Conservation (phyloP, 1,140 invertebrate genomes). For the Tetragonula clypearis region DNA sequence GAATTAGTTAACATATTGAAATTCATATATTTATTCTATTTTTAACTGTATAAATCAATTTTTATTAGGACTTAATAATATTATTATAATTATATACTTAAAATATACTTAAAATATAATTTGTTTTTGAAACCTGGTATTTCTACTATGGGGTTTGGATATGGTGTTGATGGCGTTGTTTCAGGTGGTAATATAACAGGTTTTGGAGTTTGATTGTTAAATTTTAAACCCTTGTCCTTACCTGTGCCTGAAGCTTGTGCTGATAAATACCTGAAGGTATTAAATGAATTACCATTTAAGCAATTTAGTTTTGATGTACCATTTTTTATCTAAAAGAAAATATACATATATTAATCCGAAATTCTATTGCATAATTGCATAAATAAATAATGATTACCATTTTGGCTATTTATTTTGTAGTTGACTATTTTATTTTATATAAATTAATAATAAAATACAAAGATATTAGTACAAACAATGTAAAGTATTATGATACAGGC, state of each 20-base stretch:
- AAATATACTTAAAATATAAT: no score
- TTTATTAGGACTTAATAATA: neutral
- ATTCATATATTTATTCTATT: neutral
- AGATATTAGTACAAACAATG: neutral
- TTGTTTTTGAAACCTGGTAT: conserved; percentile 31
- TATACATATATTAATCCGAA: neutral
- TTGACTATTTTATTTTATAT: no score
- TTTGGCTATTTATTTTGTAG: neutral
- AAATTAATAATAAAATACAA: neutral
- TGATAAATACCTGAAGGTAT: conserved; percentile 45
- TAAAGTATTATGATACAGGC: neutral
- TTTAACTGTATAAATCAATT: neutral
- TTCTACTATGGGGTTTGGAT: conserved; percentile 33
- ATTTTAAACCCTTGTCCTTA: conserved; percentile 25
- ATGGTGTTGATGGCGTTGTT: conserved; percentile 16
- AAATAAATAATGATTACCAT: conserved; percentile 34
- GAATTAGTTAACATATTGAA: neutral
- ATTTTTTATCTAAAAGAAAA: conserved; percentile 45
- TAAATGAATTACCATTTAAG: conserved; percentile 1
- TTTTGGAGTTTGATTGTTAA: conserved; percentile 10
- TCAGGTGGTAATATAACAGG: conserved; percentile 34
- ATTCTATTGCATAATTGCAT: neutral
- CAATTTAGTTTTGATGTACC: conserved; percentile 35
- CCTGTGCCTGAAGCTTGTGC: conserved; percentile 40
- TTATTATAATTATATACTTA: neutral